Evolutionary conservation across 92 coral and sea anemone genomes (phyloP), one percentile per base, ranked within the genome.

Genomic region (Porites divaricata): DNA sequence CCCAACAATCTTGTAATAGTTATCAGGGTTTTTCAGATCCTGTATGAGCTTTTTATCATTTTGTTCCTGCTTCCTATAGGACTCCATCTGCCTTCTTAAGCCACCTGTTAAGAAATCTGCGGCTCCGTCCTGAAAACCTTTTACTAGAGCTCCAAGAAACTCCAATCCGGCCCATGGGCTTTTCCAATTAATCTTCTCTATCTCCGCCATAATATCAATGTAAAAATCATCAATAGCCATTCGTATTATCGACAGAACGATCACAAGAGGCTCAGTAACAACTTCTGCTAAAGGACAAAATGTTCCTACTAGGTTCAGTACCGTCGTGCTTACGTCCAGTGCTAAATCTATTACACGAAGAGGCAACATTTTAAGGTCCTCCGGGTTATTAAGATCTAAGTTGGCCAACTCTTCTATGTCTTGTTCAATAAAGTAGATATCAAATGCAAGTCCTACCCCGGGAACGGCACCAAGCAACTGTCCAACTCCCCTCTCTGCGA

Each of bases 91-190:
- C 83, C 88, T 76, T 77, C 91, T 68, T 1, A 88, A 75, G 21
- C 91, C 90, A 62, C 90, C 90, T 13, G 86, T 70, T 19, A 87
- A 87, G 71, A 87, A 87, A 63, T 87, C 90, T 11, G 78, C 91
- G 12, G 72, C 79, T 72, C 93, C 93, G 14, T 85, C 93, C 1
- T 67, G 12, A 14, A 85, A 1, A 6, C 93, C 93, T 65, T 85
- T 89, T 17, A 81, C 79, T 17, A 89, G 66, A 2, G 93, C 89
- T 69, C 80, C 90, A 56, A 85, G 58, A 59, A 89, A 89, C 28
- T 89, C 72, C 23, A 89, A 69, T 1, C 87, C 87, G 57, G 89
- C 89, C 92, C 89, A 89, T 6, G 92, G 92, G 58, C 89, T 89
- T 11, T 89, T 89, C 92, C 90, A 89, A 25, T 89, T 89, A 2